Evolutionary conservation across 2,888 invertebrate species (phyloP), one percentile per base, ranked within the genome.

Genomic region (Eledone cirrhosa): DNA sequence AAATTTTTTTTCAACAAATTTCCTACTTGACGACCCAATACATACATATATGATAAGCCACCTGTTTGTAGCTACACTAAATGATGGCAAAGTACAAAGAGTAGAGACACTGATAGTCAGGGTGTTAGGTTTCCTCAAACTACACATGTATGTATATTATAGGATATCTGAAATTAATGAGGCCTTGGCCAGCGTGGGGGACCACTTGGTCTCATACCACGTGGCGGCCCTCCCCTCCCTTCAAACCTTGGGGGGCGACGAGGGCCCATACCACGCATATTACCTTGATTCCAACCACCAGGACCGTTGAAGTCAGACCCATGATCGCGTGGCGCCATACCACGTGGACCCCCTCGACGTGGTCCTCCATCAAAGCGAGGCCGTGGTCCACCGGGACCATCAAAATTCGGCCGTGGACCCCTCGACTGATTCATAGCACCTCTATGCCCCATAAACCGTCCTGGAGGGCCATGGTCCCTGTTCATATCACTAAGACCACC

Each of bases 221-320:
- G 75, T 31, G 75, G 75, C 22, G 33, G 33, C 22, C 75, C 75
- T 11, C 75, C 75, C 22, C 75, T 31, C 14, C 75, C 75, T 75
- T 75, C 75, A 75, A 75, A 75, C 22, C 75, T 75, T 4, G 75
- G 75, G 31, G 75, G 75, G 11, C 47, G 41, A 24, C 75, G 75
- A 16, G 75, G 75, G 2, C 75, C 75, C 75, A 75, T 48, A 41
- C 47, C 41, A 33, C 75, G 75, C 41, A 41, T 41, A 47, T 48
- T 48, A 75, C 47, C 75, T 75, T 75, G 75, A 75, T 75, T 75
- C 75, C 75, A 75, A 48, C 75, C 75, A 27, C 75, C 75, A 33
- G 47, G 47, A 24, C 75, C 75, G n/a, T 41, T 41, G 41, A 75
- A 75, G 27, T 75, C 75, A 47, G 75, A 31, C 31, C 75, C 48